These are phyloP conservation scores for Piaya cayana DNA, from an alignment of 2,113 vertebrate species.

Conservation along the genomic window DNA sequence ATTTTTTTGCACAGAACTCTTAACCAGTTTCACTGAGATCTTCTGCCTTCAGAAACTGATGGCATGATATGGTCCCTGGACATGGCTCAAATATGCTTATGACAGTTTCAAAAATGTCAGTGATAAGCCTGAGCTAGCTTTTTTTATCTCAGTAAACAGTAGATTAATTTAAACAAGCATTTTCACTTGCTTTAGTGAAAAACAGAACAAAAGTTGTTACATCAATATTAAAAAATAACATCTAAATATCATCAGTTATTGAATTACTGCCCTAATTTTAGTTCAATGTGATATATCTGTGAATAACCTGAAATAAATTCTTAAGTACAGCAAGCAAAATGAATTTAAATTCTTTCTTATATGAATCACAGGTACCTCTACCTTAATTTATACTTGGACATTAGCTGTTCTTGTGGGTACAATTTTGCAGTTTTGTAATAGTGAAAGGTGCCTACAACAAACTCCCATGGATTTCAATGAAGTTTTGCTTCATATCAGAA, in stretches of 20 bases:
- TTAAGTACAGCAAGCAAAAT: not conserved
- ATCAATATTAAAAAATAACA: not conserved
- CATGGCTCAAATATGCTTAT: not conserved
- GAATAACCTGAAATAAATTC: not conserved
- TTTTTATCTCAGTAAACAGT: slow-evolving; percentile 2
- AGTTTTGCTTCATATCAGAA: not conserved
- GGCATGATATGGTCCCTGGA: slow-evolving; percentile 29
- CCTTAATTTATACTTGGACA: not conserved
- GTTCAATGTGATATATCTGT: not conserved
- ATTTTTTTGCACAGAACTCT: not conserved
- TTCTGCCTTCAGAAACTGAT: not conserved
- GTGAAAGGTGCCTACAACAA: not conserved
- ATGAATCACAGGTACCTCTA: not conserved
- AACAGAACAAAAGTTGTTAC: not conserved
- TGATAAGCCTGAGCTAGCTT: slow-evolving; percentile 31
- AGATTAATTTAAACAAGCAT: slow-evolving; percentile 31
- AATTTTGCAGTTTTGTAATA: not conserved
- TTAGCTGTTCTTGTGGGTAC: not conserved
- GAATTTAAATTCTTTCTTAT: not conserved
- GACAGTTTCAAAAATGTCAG: slow-evolving; percentile 47
- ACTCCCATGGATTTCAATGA: not conserved
- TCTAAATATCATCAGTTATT: not conserved
- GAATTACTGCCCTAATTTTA: not conserved
- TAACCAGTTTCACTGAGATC: not conserved
- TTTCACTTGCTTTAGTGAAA: not conserved